Evolutionary conservation across 2,113 vertebrate genomes (phyloP), one percentile per base, ranked within the genome.

Genomic region (Silurus meridionalis): DNA sequence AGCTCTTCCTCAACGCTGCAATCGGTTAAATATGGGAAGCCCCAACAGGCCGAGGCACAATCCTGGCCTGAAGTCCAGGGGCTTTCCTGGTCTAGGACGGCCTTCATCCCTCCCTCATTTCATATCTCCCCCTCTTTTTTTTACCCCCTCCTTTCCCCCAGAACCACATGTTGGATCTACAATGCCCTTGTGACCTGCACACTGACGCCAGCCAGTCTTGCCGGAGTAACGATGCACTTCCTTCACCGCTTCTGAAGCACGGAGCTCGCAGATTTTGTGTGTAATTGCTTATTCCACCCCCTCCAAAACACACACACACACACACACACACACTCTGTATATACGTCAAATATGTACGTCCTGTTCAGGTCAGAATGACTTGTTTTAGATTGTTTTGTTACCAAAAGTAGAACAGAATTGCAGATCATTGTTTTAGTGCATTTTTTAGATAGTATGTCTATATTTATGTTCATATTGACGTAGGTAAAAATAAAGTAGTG

Each of bases 171-270:
- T 78, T 83, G 83, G 86, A 87, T 87, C 87, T 86, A 87, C 85
- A 87, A 85, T 87, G 91, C 86, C 93, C 92, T 91, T 80, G 89
- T 93, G 92, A 93, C 93, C 92, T 85, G 90, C 86, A 66, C 90
- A 89, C 90, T 90, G 92, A 93, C 91, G 93, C 94, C 93, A 94
- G 90, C 88, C 86, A 92, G 93, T 94, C 93, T 93, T 94, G 83
- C 90, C 92, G 92, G 92, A 92, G 93, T 92, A 94, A 94, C 92
- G 91, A 86, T 89, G 81, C 80, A 87, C 91, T 92, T 94, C 92
- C 93, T 93, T 91, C 90, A 86, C 90, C 90, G 91, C 90, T 89
- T 90, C 85, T 87, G 58, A 89, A 77, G 72, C 88, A 79, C 48
- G 48, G 91, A 89, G 90, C 78, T 11, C 25, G 50, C 86, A 60